Evolutionary conservation across 2,113 vertebrate species (phyloP).

Genomic region (Oncorhynchus kisutch): DNA sequence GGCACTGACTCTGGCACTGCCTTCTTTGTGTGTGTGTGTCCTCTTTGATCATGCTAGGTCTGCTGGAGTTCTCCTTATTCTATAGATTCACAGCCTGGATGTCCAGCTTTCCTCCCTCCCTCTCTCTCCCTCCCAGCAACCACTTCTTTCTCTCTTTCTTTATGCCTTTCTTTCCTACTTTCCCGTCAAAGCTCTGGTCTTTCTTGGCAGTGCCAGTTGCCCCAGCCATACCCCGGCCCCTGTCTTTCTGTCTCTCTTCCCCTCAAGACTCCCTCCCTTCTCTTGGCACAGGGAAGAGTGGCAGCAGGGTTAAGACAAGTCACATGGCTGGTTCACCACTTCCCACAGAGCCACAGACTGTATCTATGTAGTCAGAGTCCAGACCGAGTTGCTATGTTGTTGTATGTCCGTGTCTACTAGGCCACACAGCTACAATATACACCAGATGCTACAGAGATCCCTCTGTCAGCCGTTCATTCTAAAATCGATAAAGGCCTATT

Average conservation of each 20-base stretch:
- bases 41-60: slow-evolving; percentile 56
- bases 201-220: slow-evolving; percentile 21
- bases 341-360: slow-evolving; percentile 55
- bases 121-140: slow-evolving; percentile 42
- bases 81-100: slow-evolving; percentile 48
- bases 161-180: slow-evolving; percentile 4
- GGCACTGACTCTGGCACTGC: slow-evolving; percentile 50
- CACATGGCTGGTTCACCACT: slow-evolving; percentile 49
- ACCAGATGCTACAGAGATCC: too few relatives aligned
- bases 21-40: slow-evolving; percentile 34
- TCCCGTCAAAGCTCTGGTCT: too few relatives aligned
- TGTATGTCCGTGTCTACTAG: too few relatives aligned
- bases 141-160: slow-evolving; percentile 20
- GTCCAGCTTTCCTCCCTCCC: slow-evolving; percentile 22
- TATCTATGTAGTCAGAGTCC: slow-evolving; percentile 34
- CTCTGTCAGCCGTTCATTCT: too few relatives aligned
- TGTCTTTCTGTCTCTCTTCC: slow-evolving; percentile 38
- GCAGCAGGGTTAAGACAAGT: slow-evolving; percentile 50
- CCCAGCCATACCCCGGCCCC: slow-evolving; percentile 31
- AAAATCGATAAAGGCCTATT: too few relatives aligned
- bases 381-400: not conserved
- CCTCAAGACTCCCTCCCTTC: slow-evolving; percentile 38
- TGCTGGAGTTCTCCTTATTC: slow-evolving; percentile 44
- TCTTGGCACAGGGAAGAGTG: slow-evolving; percentile 52
- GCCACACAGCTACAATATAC: too few relatives aligned